Base-by-base conservation (phyloP, 2,113 vertebrate genomes). In the Dendrocopos noguchii region DNA sequence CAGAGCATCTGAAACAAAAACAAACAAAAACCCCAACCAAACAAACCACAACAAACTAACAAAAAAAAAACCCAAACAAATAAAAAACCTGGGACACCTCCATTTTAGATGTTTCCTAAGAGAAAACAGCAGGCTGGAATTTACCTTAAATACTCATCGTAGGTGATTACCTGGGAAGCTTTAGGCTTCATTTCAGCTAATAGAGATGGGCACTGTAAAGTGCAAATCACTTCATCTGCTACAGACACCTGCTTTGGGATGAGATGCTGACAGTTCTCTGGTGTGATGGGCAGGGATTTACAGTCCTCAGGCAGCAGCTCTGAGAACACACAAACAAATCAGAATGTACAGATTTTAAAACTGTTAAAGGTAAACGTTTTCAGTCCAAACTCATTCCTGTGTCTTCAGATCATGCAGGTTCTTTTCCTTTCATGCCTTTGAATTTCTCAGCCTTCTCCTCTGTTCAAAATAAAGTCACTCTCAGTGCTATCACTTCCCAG, bases 61-160 rank as follows among this genome's bases (percentile, higher is more conserved):
- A 24, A 52, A 52, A 50, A 50, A 39, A 39, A 52, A 25, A 12
- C 47, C 50, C 50, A 52, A 52, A 24, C 50, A 52, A 24, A 52
- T 52, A 13, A 52, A 52, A 80, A 90, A 71, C 5, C 22, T 4
- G 0, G 1, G 2, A 1, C 15, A 57, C 3, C 12, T 34, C 17
- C 12, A 39, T 24, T 34, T 55, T 10, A 80, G 12, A 1, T 25
- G 5, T 28, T 64, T 74, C 65, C 15, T 36, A 57, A 50, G 3
- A 60, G 7, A 5, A 72, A 3, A 3, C 0, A 63, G 1, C 2
- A 74, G 17, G 0, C 10, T 72, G 14, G 8, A 78, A 36, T 18
- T 78, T 61, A 80, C 12, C 22, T 86, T 34, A 91, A 88, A 81
- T 78, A 63, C 13, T 64, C 19, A 55, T 33, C 16, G 8, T 65